Evolutionary conservation across 2,113 vertebrate species (phyloP).

Genomic region (Boulengeromyrus knoepffleri): DNA sequence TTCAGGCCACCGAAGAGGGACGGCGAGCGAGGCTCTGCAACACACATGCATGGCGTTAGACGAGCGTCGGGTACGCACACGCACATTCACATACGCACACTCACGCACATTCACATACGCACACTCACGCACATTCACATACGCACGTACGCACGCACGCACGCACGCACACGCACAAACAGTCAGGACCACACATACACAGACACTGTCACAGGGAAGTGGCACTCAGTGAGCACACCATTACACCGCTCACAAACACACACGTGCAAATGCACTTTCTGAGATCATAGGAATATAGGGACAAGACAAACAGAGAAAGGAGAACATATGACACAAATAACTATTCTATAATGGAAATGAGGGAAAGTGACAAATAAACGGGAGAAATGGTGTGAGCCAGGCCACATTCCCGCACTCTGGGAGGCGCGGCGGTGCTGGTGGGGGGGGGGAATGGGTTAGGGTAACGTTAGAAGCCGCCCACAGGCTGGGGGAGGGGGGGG

Average conservation of each 20-base stretch:
- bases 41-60: conserved; percentile 13
- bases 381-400: neutral
- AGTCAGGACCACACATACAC: neutral
- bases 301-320: neutral
- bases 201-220: neutral
- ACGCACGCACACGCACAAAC: neutral
- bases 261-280: conserved; percentile 5
- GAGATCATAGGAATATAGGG: neutral
- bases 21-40: conserved; percentile 76
- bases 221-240: neutral
- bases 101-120: too few relatives aligned
- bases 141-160: too few relatives aligned
- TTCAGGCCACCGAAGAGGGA: conserved; percentile 74
- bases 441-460: neutral
- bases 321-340: neutral
- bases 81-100: neutral
- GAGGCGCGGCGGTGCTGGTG: neutral
- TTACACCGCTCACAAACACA: neutral
- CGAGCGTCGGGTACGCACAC: neutral
- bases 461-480: neutral
- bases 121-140: too few relatives aligned
- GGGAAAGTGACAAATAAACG: neutral
- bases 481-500: neutral
- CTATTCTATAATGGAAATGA: neutral
- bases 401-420: neutral